These are phyloP conservation scores for Nipponia nippon DNA, from an alignment of 2,113 vertebrate species.

Conservation along the genomic window DNA sequence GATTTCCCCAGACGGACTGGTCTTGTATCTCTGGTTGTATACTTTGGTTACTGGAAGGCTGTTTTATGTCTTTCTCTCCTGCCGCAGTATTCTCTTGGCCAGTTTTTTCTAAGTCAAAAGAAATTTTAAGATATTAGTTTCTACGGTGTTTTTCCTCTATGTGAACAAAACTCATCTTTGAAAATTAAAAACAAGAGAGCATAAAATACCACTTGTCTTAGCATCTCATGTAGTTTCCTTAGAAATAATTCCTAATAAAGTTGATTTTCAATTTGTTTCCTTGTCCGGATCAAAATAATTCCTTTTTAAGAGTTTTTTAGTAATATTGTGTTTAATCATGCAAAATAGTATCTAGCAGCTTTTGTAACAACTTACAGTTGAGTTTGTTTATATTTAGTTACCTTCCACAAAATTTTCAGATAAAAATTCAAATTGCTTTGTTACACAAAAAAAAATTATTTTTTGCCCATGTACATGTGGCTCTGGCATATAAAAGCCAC, in stretches of 20 bases:
- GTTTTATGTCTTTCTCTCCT: slow-evolving; percentile 61
- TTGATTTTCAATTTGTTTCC: not conserved
- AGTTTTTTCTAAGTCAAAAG: slow-evolving; percentile 78
- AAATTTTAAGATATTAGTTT: not conserved
- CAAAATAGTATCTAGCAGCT: not conserved
- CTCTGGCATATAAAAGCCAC: not conserved
- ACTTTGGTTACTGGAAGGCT: slow-evolving; percentile 63
- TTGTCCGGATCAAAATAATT: not conserved
- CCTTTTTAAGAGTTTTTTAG: not conserved
- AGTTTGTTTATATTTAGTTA: not conserved
- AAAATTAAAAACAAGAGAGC: not conserved
- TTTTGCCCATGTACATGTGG: not conserved
- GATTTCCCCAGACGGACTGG: slow-evolving; percentile 71
- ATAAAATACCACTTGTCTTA: not conserved
- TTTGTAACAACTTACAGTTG: not conserved
- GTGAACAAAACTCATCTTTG: not conserved
- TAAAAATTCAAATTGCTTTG: not conserved
- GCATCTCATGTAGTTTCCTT: not conserved
- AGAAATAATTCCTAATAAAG: not conserved
- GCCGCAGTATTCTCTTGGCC: slow-evolving; percentile 64
- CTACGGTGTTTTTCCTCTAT: not conserved
- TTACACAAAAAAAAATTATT: not conserved
- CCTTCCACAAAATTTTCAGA: not conserved
- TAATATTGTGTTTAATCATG: not conserved
- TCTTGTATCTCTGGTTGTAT: slow-evolving; percentile 69